Evolutionary conservation across 2,888 invertebrate species (phyloP).

Genomic region (Caenorhabditis sp.): DNA sequence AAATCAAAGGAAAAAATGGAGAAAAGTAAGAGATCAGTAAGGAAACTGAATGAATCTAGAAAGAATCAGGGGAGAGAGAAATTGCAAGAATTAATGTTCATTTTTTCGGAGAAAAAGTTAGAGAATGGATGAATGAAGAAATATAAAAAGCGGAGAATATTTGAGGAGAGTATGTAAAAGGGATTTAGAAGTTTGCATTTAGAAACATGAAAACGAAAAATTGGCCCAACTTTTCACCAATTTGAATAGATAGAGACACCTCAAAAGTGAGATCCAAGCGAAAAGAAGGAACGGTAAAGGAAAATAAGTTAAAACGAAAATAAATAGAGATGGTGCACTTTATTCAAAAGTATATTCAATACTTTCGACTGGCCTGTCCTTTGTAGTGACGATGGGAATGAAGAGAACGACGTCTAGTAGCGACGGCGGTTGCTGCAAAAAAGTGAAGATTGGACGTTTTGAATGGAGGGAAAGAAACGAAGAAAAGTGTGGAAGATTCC

Average conservation of each 20-base stretch:
- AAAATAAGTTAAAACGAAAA: background rate
- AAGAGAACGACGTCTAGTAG: conserved; percentile 30
- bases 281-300: background rate
- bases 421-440: conserved; percentile 59
- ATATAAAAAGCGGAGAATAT: background rate
- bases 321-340: background rate
- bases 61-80: background rate
- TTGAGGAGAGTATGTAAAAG: background rate
- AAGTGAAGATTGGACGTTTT: conserved; percentile 17
- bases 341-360: too few species aligned
- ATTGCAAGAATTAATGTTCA: background rate
- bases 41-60: conserved; percentile 5
- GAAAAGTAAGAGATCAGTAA: conserved; percentile 21
- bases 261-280: background rate
- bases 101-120: background rate
- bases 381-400: background rate
- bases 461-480: background rate
- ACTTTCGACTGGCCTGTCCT: too few species aligned
- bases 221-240: too few species aligned
- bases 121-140: background rate
- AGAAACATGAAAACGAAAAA: background rate
- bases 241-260: too few species aligned
- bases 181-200: background rate
- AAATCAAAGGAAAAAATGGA: background rate
- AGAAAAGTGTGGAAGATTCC: conserved; percentile 1